Evolutionary conservation across 2,888 invertebrate genomes (phyloP), one percentile per base, ranked within the genome.

Genomic region (Chymomyza procnemis): DNA sequence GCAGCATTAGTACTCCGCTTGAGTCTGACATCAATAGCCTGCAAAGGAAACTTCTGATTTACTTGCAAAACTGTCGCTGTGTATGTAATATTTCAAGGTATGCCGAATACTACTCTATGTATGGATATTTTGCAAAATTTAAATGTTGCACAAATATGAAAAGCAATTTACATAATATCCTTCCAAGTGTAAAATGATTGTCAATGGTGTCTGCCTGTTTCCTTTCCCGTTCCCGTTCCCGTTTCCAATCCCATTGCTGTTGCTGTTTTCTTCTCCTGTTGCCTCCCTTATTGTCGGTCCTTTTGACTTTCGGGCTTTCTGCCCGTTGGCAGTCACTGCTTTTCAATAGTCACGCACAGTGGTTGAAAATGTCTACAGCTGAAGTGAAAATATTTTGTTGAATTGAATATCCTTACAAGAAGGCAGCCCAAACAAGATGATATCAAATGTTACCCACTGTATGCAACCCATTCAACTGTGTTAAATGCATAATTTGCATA

Each of bases 61-160:
- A 41, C 34, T 41, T 41, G 9, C 12, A 41, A 41, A n/a, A n/a
- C n/a, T n/a, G n/a, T n/a, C n/a, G n/a, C n/a, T 12, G 12, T 41
- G 34, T 60, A 64, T 60, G 64, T 68, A 67, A n/a, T n/a, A n/a
- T n/a, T n/a, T n/a, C n/a, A n/a, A n/a, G n/a, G n/a, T n/a, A n/a
- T n/a, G n/a, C n/a, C n/a, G n/a, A n/a, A n/a, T 72, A 75, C 75
- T 26, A 26, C 26, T 26, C 26, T 79, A 75, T 74, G 73, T 68
- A 70, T 82, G 80, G 85, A 85, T 81, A 82, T 78, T 81, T 82
- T 74, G 69, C 76, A 75, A 75, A 26, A 84, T 87, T 87, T 87
- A 84, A 84, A 84, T 84, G 84, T 79, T 84, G 87, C 84, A 87
- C 87, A 87, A 84, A 84, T 84, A 84, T 84, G 87, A 87, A 87